Base-by-base conservation (phyloP, 2,797 vertebrate genomes). In the Taeniopygia guttata region DNA sequence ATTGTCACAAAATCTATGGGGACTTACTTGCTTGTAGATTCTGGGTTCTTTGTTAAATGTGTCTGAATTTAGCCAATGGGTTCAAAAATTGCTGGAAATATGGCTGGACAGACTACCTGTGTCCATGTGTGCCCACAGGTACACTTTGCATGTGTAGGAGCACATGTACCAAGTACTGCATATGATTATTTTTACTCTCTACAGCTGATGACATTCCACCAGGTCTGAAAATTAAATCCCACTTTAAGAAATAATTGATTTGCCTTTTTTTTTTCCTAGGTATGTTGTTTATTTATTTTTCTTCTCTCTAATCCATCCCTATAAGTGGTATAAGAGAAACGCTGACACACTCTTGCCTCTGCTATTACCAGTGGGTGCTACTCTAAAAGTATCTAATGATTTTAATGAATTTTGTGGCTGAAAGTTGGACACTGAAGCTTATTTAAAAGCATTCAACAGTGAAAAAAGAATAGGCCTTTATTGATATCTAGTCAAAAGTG, bases 391-490 rank as follows among this genome's bases (percentile, higher is more conserved):
- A 59, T 56, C 55, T 80, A 94, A 84, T 89, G 94, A 91, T 92
- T 77, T 95, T 96, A 97, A 92, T 90, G 83, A 96, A 93, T 92
- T 93, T 89, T 93, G 51, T 96, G 84, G 73, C 75, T 77, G 77
- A 82, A 91, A 93, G 72, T 83, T 93, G 72, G 56, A 92, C 82
- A 80, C 77, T 91, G 84, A 90, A 84, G 88, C 91, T 94, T 87
- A 96, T 95, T 95, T 89, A 93, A 97, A 96, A 91, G 95, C 95
- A 96, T 97, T 97, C 94, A 90, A 92, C 70, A 93, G 54, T 92
- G 90, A 79, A 95, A 93, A 96, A 97, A 94, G 64, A 87, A 94
- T 73, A 89, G 89, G 38, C 51, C 66, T 96, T 96, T 97, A 95
- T 93, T 91, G 90, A 94, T 94, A 82, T 63, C 63, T 90, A 83